These are phyloP conservation scores for Seira musarum DNA, from an alignment of 2,888 invertebrate species.

Conservation along the genomic window DNA sequence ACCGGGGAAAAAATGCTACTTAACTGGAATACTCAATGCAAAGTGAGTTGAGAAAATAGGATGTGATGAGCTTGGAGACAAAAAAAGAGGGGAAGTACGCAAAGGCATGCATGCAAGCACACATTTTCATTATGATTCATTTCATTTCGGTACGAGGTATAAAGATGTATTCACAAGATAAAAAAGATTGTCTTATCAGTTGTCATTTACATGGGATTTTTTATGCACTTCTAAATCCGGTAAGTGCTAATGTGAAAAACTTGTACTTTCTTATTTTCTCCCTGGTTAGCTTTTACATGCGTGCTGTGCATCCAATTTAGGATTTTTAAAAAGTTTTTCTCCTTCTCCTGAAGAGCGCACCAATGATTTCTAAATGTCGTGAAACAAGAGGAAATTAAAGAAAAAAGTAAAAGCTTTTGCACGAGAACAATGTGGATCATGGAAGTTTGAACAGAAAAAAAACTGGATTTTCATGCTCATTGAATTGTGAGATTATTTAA, in stretches of 20 bases:
- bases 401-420: background rate
- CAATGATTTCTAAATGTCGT: no score
- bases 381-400: background rate
- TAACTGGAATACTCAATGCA: conserved; percentile 35
- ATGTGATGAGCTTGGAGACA: conserved; percentile 44
- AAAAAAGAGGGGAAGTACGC: conserved; percentile 26
- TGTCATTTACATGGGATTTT: background rate
- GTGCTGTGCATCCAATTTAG: background rate
- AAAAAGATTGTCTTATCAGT: background rate
- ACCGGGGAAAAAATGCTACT: conserved; percentile 32
- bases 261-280: conserved; percentile 33
- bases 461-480: background rate
- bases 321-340: no score
- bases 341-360: no score
- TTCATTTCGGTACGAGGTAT: conserved; percentile 1
- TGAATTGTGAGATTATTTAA: conserved; percentile 48
- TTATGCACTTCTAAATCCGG: background rate
- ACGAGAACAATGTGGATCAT: conserved; percentile 22
- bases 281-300: conserved; percentile 12
- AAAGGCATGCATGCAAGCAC: background rate
- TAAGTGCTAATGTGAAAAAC: conserved; percentile 39
- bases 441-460: background rate
- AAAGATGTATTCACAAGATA: conserved; percentile 21
- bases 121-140: conserved; percentile 22
- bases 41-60: no score